Evolutionary conservation across 53 echinoderm and acorn worm genomes (phyloP).

Genomic region (Holothuria scabra): DNA sequence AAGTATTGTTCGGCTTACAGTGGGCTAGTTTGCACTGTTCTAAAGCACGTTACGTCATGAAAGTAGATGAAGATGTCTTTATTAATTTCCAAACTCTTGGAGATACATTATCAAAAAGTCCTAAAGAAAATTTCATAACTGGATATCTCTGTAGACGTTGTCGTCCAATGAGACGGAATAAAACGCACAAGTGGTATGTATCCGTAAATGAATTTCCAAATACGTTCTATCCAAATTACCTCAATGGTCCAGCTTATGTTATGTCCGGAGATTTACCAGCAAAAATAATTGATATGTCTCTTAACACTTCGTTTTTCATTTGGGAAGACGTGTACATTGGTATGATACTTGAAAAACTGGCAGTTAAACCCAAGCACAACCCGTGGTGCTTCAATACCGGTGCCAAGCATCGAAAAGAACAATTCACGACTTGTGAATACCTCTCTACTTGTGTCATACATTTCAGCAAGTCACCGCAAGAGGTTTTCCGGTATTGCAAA

Average conservation of each 20-base stretch:
- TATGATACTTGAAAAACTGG: conserved; percentile 33
- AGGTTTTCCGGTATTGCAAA: too few species aligned
- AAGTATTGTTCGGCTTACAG: conserved; percentile 71
- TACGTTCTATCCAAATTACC: conserved; percentile 5
- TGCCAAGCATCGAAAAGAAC: too few species aligned
- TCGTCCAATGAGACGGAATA: neutral
- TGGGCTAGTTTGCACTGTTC: conserved; percentile 71
- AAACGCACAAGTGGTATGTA: conserved; percentile 32
- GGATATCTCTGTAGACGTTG: neutral
- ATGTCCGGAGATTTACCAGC: conserved; percentile 11
- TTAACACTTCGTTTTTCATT: neutral
- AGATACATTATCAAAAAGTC: neutral
- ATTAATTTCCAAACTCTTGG: conserved; percentile 46
- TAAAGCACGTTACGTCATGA: conserved; percentile 51
- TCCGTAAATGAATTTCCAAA: neutral
- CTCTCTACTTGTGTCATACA: too few species aligned
- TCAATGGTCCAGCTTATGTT: conserved; percentile 5
- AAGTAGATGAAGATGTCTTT: conserved; percentile 71
- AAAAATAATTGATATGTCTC: neutral
- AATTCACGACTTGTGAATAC: too few species aligned
- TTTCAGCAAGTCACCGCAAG: too few species aligned
- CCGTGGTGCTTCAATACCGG: too few species aligned
- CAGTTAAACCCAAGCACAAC: too few species aligned
- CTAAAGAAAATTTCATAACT: neutral
- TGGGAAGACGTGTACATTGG: conserved; percentile 40